Evolutionary conservation across 2,113 vertebrate genomes (phyloP), one percentile per base, ranked within the genome.

Genomic region (Saimiri boliviensis): DNA sequence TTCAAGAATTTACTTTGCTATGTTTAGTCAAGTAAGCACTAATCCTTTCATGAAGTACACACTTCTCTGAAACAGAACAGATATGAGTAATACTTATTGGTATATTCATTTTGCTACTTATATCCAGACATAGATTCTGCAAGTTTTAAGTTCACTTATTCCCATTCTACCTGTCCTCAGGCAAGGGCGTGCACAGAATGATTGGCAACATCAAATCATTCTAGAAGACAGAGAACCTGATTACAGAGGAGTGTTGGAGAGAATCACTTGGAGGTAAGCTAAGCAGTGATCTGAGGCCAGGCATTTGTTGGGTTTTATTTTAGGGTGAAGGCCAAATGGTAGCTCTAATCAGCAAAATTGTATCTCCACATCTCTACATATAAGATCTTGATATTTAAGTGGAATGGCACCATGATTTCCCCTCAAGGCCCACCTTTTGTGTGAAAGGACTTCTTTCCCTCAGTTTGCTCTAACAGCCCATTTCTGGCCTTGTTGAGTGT

Each of bases 41-140:
- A 91, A 84, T 25, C 52, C 54, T 79, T 94, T 96, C 77, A 94
- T 9, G 93, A 96, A 97, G 93, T 19, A 85, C 47, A 71, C 1
- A 85, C 54, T 70, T 94, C 56, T 96, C 76, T 2, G 0, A 96
- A 97, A 92, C 3, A 97, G 77, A 95, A 54, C 91, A 86, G 10
- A 77, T 0, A 37, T 14, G 37, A 27, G 70, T 45, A 86, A 45
- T 52, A 49, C 20, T 76, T 74, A 37, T n/a, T 16, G 19, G 32
- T 47, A 32, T 58, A 47, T 84, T 83, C 40, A 52, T 40, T 66
- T 74, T 45, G 6, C 47, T n/a, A 16, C 87, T 83, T 79, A 83
- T 30, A 66, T 91, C 71, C 32, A 84, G 79, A 83, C 52, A 81
- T 12, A 93, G 63, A 73, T 68, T 87, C 74, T 95, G 30, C 27